Base-by-base conservation (phyloP, 2,888 invertebrate genomes). In the Ochlodes sylvanus region DNA sequence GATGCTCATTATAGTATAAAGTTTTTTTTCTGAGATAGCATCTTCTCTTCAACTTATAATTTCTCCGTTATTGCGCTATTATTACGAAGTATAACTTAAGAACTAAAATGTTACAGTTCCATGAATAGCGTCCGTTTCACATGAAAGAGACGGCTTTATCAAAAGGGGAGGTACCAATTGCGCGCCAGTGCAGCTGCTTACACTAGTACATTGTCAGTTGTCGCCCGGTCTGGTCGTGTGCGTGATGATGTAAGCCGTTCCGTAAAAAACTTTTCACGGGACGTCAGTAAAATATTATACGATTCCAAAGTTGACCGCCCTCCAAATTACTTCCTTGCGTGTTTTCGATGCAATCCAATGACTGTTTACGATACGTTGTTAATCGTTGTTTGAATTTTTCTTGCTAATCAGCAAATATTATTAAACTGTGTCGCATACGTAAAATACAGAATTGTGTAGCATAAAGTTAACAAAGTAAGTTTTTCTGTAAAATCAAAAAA, bases 191-290 rank as follows among this genome's bases (percentile, higher is more conserved):
- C 84, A 86, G 80, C 79, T 74, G 76, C 76, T 82, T 84, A 82
- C 83, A 82, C 80, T 84, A 92, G 92, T 92, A 81, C 81, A 82
- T 82, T 78, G 73, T 74, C 72, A 80, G 80, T 75, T 79, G 76
- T 73, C 78, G 77, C 58, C 70, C 72, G 69, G 69, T 73, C 70
- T 76, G 85, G 91, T 81, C 82, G 89, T 75, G 82, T 76, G 77
- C 76, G 42, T 50, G 61, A 69, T 72, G 68, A 68, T 21, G n/a
- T 47, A 41, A 60, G 69, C 69, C 72, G 77, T 76, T 71, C 72
- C 75, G 76, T 80, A 80, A 76, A 77, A 91, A 92, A 92, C 92
- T 92, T 92, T 92, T 92, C 86, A 86, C 92, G 92, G 86, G 76
- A 83, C 82, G 83, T 84, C 85, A 84, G 79, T 79, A 85, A 87